phyloP scores from a whole-genome alignment of 2,888 invertebrate genomes.

The Linnaemya vulpina region DNA sequence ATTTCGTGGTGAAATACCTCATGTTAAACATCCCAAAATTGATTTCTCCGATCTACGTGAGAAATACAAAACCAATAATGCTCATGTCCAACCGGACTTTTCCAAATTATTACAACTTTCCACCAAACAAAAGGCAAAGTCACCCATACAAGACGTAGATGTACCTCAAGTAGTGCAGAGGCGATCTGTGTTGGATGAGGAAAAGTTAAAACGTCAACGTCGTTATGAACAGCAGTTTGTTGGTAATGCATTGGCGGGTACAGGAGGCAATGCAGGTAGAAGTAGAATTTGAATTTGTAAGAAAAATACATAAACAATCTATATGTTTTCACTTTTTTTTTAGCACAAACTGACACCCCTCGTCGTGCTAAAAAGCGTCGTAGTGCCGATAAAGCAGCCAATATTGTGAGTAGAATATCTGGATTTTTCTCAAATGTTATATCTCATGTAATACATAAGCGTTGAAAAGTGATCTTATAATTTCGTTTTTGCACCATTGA shows the following conservation, averaged over 20 bases:
- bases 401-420: constrained; percentile 85
- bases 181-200: constrained; percentile 81
- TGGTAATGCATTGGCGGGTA: constrained; percentile 64
- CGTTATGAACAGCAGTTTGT: constrained; percentile 78
- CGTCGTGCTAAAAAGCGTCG: constrained; percentile 85
- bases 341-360: constrained; percentile 82
- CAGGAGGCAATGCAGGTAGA: constrained; percentile 69
- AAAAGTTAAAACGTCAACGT: constrained; percentile 81
- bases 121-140: constrained; percentile 80
- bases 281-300: neutral
- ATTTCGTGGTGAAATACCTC: constrained; percentile 95
- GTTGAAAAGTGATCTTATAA: constrained; percentile 76
- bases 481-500: constrained; percentile 32
- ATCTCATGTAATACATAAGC: constrained; percentile 67
- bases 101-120: constrained; percentile 80
- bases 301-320: neutral
- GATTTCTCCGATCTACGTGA: constrained; percentile 83
- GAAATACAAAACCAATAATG: constrained; percentile 79
- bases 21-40: constrained; percentile 89
- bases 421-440: constrained; percentile 71
- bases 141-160: constrained; percentile 82
- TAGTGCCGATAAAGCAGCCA: constrained; percentile 86
- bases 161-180: constrained; percentile 78
- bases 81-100: constrained; percentile 81
- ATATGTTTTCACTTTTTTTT: constrained; percentile 26